Conservation (phyloP, 2,797 vertebrate species). For the Cynopterus sphinx region DNA sequence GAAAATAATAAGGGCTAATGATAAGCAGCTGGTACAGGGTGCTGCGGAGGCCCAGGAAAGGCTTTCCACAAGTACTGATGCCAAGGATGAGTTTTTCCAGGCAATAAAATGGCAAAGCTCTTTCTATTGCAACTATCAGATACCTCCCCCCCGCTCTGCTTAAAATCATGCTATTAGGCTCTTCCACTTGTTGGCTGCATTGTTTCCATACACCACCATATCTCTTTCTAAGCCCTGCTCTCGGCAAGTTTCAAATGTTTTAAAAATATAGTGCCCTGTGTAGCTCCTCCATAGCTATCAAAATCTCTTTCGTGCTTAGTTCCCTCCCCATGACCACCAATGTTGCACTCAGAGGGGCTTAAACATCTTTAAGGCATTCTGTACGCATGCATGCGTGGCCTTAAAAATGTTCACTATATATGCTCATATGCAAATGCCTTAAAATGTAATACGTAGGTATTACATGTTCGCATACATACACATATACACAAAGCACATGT, state of each 20-base stretch:
- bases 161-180: background rate
- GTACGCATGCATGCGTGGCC: background rate
- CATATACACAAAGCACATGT: background rate
- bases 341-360: background rate
- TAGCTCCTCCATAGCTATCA: too few relatives aligned
- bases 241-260: background rate
- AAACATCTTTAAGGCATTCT: background rate
- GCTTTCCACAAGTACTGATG: rapidly evolving
- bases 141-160: too few relatives aligned
- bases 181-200: too few relatives aligned
- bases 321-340: background rate
- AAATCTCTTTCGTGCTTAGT: background rate
- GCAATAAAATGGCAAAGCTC: background rate
- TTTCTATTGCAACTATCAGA: background rate
- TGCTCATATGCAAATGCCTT: background rate
- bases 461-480: background rate
- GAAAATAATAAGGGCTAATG: too few relatives aligned
- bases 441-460: background rate
- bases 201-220: background rate
- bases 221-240: background rate
- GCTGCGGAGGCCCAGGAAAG: background rate
- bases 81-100: background rate
- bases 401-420: background rate
- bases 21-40: rapidly evolving
- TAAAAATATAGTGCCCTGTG: background rate